These are phyloP conservation scores for Notodonta dromedarius DNA, from an alignment of 2,888 invertebrate species.

Conservation along the genomic window DNA sequence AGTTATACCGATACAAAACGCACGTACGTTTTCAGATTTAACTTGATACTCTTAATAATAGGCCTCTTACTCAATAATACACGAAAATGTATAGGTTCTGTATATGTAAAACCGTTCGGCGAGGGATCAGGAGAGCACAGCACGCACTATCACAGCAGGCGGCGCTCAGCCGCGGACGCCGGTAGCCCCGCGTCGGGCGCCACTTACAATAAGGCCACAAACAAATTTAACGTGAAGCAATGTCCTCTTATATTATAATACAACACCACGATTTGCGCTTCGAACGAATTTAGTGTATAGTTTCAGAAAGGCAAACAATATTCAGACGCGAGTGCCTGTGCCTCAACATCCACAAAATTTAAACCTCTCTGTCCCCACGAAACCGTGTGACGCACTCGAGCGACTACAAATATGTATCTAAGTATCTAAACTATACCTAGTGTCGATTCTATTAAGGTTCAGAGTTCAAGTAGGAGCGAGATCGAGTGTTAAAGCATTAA, in stretches of 20 bases:
- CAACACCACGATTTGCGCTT: constrained; percentile 66
- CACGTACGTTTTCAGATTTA: constrained; percentile 47
- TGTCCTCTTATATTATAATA: constrained; percentile 57
- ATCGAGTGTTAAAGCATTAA: constrained; percentile 73
- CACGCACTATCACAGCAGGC: constrained; percentile 81
- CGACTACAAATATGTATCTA: constrained; percentile 12
- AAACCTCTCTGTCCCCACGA: constrained; percentile 16
- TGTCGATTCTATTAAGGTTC: constrained; percentile 55
- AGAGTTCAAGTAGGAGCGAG: constrained; percentile 69
- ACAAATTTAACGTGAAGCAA: constrained; percentile 76
- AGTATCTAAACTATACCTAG: constrained; percentile 56
- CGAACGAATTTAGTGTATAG: constrained; percentile 49
- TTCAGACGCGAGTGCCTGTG: constrained; percentile 71
- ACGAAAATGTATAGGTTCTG: constrained; percentile 37
- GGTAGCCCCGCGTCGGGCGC: constrained; percentile 68
- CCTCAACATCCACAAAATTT: constrained; percentile 37
- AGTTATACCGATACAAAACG: constrained; percentile 59
- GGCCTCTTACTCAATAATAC: constrained; percentile 61
- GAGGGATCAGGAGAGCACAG: constrained; percentile 72
- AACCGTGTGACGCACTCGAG: constrained; percentile 9
- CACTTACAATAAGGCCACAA: constrained; percentile 81
- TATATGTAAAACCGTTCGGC: constrained; percentile 55
- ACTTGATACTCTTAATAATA: constrained; percentile 64
- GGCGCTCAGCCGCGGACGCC: constrained; percentile 54
- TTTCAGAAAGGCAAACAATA: constrained; percentile 48